Evolutionary conservation across 2,888 invertebrate genomes (phyloP).

Genomic region (Sclerodermus sp.): DNA sequence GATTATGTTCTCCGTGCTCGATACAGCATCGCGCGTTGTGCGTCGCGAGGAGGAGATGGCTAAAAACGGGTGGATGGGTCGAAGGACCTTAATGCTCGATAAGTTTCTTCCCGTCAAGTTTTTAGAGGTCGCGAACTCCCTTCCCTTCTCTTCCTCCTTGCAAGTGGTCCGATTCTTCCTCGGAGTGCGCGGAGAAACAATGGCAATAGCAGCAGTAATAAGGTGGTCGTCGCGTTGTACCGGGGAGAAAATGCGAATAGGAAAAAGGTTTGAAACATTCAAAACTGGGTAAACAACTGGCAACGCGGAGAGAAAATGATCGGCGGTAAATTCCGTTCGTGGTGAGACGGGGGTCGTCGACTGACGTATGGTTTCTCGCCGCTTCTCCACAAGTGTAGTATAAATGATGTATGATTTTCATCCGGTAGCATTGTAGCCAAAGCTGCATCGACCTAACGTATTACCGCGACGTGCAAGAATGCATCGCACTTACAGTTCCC

Average conservation of each 20-base stretch:
- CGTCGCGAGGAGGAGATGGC: no score
- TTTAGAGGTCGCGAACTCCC: constrained; percentile 8
- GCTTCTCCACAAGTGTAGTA: constrained; percentile 16
- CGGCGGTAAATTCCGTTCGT: constrained; percentile 19
- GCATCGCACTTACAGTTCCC: no score
- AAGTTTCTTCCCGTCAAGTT: constrained; percentile 3
- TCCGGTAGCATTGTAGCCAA: constrained; percentile 9
- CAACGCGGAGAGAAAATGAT: constrained; percentile 18
- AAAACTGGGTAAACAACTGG: constrained; percentile 17
- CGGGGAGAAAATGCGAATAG: not conserved
- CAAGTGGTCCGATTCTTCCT: not conserved
- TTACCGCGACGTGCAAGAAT: no score
- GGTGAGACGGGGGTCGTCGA: constrained; percentile 1
- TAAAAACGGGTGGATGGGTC: not conserved
- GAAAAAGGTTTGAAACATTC: constrained; percentile 13
- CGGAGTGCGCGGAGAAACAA: no score
- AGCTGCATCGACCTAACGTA: no score
- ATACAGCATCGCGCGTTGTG: no score
- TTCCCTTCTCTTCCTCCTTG: no score
- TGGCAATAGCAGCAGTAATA: no score
- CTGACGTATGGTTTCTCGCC: constrained; percentile 18
- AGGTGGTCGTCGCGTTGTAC: no score
- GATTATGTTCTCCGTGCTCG: no score
- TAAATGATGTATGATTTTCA: constrained; percentile 15
- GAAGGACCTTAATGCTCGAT: not conserved